These are phyloP conservation scores for Eudasyphora cyanicolor DNA, from an alignment of 2,888 invertebrate species.

Conservation along the genomic window DNA sequence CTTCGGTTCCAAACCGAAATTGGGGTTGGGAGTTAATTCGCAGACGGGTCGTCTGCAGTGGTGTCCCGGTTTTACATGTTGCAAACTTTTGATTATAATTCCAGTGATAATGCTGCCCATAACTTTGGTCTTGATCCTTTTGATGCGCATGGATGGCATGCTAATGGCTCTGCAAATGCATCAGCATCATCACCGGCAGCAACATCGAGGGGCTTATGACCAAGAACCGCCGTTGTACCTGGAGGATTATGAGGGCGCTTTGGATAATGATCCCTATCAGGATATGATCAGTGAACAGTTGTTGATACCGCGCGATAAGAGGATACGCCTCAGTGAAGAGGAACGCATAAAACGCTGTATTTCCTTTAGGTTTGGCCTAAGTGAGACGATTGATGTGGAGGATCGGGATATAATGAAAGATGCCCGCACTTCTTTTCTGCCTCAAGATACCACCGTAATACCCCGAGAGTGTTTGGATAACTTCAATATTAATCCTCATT, in stretches of 20 bases:
- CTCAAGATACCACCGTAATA: slow-evolving; percentile 81
- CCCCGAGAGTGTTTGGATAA: slow-evolving; percentile 77
- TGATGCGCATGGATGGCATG: slow-evolving; percentile 77
- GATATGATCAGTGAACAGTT: slow-evolving; percentile 68
- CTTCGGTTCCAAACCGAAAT: slow-evolving; percentile 66
- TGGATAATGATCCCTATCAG: slow-evolving; percentile 63
- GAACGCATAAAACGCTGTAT: slow-evolving; percentile 74
- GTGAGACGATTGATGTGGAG: slow-evolving; percentile 80
- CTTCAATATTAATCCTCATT: slow-evolving; percentile 38
- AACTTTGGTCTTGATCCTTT: slow-evolving; percentile 75
- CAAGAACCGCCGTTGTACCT: slow-evolving; percentile 57
- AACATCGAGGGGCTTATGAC: slow-evolving; percentile 34
- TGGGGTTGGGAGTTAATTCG: slow-evolving; percentile 77
- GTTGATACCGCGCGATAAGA: slow-evolving; percentile 61
- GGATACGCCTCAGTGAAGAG: slow-evolving; percentile 64
- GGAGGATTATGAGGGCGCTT: slow-evolving; percentile 69
- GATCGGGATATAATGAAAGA: slow-evolving; percentile 83
- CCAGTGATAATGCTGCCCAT: slow-evolving; percentile 79
- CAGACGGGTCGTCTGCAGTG: slow-evolving; percentile 79
- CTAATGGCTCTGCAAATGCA: slow-evolving; percentile 73
- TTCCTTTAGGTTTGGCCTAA: slow-evolving; percentile 73
- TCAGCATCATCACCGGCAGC: slow-evolving; percentile 64
- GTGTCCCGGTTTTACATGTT: slow-evolving; percentile 79
- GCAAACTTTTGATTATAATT: slow-evolving; percentile 78
- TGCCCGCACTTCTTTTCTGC: slow-evolving; percentile 84